phyloP scores from a whole-genome alignment of 2,888 invertebrate genomes.

The Drosophila kambysellisi region DNA sequence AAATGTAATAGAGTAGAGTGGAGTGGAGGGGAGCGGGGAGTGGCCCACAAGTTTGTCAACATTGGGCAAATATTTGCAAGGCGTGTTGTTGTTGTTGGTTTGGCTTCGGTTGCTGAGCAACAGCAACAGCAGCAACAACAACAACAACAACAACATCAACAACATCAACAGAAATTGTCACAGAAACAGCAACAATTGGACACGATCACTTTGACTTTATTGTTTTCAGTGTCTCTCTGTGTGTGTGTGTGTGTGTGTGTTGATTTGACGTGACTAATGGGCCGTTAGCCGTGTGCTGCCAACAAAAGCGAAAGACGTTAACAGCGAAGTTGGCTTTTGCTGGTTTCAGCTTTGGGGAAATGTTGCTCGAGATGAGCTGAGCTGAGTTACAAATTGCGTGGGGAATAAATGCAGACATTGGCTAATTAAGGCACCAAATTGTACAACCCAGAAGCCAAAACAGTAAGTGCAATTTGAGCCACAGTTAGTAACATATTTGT shows the following conservation, averaged over 20 bases:
- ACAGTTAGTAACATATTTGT: background rate
- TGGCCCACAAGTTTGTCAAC: conserved; percentile 69
- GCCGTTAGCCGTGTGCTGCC: conserved; percentile 60
- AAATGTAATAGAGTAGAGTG: conserved; percentile 5
- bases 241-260: conserved; percentile 39
- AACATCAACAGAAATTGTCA: conserved; percentile 12
- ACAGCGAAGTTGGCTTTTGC: conserved; percentile 13
- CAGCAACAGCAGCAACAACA: conserved; percentile 35
- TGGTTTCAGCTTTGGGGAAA: conserved; percentile 26
- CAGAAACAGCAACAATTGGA: conserved; percentile 69
- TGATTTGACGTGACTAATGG: conserved; percentile 79
- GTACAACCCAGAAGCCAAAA: background rate
- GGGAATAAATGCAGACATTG: conserved; percentile 24
- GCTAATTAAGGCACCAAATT: conserved; percentile 40
- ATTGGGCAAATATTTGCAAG: conserved; percentile 72
- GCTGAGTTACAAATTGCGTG: conserved; percentile 56
- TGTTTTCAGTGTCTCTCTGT: conserved; percentile 67
- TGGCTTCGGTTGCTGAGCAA: conserved; percentile 30
- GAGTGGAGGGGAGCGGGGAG: background rate
- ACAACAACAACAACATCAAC: conserved; percentile 37
- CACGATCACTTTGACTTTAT: conserved; percentile 76
- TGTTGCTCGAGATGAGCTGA: conserved; percentile 37
- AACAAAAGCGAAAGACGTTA: conserved; percentile 29
- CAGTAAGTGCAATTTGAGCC: background rate
- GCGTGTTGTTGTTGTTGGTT: conserved; percentile 34